These are phyloP conservation scores for Anhinga anhinga DNA, from an alignment of 2,113 vertebrate genomes.

Conservation along the genomic window DNA sequence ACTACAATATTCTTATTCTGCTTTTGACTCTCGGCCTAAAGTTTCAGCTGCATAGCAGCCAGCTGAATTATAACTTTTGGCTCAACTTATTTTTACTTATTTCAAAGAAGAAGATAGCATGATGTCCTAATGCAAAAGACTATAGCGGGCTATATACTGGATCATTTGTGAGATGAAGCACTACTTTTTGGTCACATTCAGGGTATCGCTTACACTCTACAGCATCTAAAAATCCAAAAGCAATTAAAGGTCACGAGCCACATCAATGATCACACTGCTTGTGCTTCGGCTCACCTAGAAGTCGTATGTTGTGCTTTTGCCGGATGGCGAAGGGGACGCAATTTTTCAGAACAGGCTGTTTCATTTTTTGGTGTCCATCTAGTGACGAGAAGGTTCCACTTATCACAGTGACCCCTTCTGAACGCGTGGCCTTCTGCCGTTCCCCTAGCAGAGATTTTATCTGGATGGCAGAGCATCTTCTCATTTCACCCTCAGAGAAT, in stretches of 20 bases:
- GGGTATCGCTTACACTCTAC: neutral
- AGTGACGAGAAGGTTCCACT: neutral
- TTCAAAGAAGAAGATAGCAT: neutral
- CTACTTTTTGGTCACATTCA: neutral
- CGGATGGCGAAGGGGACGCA: neutral
- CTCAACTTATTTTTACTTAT: neutral
- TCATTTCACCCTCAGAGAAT: neutral
- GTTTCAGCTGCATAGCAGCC: neutral
- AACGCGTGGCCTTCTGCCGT: neutral
- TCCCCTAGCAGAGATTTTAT: neutral
- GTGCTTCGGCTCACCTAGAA: neutral
- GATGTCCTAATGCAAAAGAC: neutral
- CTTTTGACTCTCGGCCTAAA: neutral
- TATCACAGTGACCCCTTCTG: neutral
- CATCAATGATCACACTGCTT: neutral
- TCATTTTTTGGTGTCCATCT: neutral
- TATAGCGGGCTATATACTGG: neutral
- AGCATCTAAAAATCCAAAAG: neutral
- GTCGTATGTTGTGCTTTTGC: neutral
- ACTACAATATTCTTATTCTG: rapidly evolving
- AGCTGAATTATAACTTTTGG: neutral
- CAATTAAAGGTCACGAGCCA: neutral
- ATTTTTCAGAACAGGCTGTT: neutral
- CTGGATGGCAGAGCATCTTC: neutral
- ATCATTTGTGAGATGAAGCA: neutral